These are phyloP conservation scores for Heliocidaris erythrogramma DNA, from an alignment of 35 echinoderm and acorn worm species.

Conservation along the genomic window DNA sequence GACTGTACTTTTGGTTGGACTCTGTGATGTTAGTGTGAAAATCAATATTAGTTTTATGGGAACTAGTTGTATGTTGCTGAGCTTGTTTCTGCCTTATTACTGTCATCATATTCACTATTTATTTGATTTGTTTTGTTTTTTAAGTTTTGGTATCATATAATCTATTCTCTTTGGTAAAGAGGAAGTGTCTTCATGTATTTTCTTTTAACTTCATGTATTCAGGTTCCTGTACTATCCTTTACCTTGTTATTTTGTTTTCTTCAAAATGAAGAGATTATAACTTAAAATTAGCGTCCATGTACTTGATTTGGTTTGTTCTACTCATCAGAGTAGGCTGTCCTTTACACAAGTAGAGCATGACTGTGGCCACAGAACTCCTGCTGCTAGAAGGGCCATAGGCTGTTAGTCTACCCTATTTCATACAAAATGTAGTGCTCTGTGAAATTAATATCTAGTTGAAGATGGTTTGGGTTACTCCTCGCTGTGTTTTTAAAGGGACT, in stretches of 20 bases:
- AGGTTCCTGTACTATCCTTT: no score
- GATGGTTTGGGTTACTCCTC: background rate
- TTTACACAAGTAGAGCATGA: background rate
- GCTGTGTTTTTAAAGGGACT: background rate
- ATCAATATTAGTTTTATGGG: background rate
- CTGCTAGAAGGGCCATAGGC: background rate
- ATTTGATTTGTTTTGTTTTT: no score
- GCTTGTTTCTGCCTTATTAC: no score
- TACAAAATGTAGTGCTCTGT: background rate
- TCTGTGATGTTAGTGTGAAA: background rate
- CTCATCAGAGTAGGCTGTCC: background rate
- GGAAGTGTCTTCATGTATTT: no score
- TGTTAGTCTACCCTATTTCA: constrained; percentile 12
- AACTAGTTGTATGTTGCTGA: background rate
- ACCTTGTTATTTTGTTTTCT: background rate
- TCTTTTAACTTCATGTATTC: no score
- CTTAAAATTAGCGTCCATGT: background rate
- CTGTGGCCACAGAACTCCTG: background rate
- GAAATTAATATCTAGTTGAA: constrained; percentile 11
- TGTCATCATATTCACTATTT: no score
- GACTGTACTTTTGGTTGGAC: background rate
- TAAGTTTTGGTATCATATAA: no score
- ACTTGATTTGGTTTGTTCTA: background rate
- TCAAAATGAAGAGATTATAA: background rate
- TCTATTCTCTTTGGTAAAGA: no score